Base-by-base conservation (phyloP, 2,888 invertebrate species). In the Lasioglossum villosulum region DNA sequence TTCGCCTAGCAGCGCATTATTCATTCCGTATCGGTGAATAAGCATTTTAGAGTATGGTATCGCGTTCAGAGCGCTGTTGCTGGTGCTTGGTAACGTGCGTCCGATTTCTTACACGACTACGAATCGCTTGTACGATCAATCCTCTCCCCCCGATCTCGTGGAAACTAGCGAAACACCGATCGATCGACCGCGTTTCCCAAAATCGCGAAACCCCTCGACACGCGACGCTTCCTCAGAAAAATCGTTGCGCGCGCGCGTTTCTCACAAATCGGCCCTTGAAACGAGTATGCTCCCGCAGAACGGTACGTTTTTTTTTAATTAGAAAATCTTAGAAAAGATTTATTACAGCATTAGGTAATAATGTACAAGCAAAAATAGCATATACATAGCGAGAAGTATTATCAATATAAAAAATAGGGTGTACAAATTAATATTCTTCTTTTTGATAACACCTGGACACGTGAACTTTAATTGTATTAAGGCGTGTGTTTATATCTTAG, bases 1-100 rank as follows among this genome's bases (percentile, higher is more conserved):
- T 95, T 95, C 94, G 93, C 94, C 63, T 93, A 94, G 93, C 94
- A 93, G 93, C 93, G 94, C 94, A 94, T 95, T 94, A 95, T 94
- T 95, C 94, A 95, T 94, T 94, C 93, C 84, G 88, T 91, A 90
- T 93, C 94, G 93, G 93, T 93, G 94, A 94, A 94, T 94, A 94
- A 94, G 94, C 93, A 93, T 94, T 94, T 75, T 75, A 45, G 84
- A 93, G 93, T 93, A 93, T 93, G 93, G 92, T 93, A 93, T 93
- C 93, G 92, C 88, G 88, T 90, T 88, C 72, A 42, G 78, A 77
- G 79, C 89, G 82, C 42, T 63, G 34, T 34, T 30, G 66, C 8
- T 34, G 66, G 34, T 19, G 19, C 63, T 16, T 19, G 30, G 52
- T 52, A 52, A 52, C 71, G 59, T 34, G 52, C 72, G 77, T 71